Evolutionary conservation across 2,113 vertebrate genomes (phyloP), one percentile per base, ranked within the genome.

Genomic region (Electrona antarctica): DNA sequence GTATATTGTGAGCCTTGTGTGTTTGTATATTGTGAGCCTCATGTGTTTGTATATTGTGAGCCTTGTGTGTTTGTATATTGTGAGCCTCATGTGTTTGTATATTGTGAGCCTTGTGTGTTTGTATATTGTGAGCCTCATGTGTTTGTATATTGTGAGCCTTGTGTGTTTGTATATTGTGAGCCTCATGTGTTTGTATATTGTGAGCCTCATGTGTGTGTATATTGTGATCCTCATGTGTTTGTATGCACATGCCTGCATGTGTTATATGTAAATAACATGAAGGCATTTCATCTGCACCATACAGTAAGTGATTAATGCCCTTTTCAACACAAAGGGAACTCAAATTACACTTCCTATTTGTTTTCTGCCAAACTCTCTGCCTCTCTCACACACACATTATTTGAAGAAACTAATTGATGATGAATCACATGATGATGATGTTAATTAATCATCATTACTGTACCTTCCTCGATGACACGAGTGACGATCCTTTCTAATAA

Each of bases 401-500:
- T 0, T 71, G 9, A 51, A 41, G 1, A 7, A 7, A 29, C 4
- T 51, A 54, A 13, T 54, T 69, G 56, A 73, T 66, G 61, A 66
- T 49, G 61, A 86, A 84, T 79, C 60, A 60, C 67, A 77, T 64
- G 7, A 62, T 64, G 14, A 60, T 78, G 67, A 82, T 68, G 54
- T 52, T 73, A 8, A 51, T 45, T 74, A 54, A 64, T 68, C 15
- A 80, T 84, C 14, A 21, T 33, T 81, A 85, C 79, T 83, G 60
- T 87, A 88, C 83, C 78, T 84, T 74, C 47, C 21, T 84, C 7
- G 49, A 86, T 1, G 49, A 88, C 79, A 64, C 68, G 85, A 65
- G 85, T 90, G 76, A 88, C 9, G 71, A 77, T 67, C 73, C 45
- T 89, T 73, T 78, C 89, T 93, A n/a, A 80, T 67, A 69, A 81